A percentile compares a stretch with the other conserved stretches of the same genome.
These are phyloP conservation scores for Conus betulinus DNA, from an alignment of 1,140 invertebrate species.

Conservation along the genomic window DNA sequence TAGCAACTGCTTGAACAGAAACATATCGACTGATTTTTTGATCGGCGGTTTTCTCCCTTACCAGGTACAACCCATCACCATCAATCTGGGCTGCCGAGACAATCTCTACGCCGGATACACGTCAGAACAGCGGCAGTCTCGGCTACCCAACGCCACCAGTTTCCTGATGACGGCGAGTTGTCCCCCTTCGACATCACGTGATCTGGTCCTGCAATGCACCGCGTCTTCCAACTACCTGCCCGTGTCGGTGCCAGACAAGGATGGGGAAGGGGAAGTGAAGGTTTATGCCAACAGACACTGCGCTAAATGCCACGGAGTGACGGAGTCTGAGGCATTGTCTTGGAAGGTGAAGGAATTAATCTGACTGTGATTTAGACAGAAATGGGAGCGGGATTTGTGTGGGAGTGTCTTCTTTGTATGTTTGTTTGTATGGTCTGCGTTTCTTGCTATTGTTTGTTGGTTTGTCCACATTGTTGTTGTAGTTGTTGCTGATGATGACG, in stretches of 20 bases:
- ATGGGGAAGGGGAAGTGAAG: not conserved
- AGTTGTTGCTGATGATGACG: no score
- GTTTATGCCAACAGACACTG: constrained; percentile 40
- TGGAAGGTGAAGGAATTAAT: constrained; percentile 11
- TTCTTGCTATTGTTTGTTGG: no score
- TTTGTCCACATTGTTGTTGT: no score
- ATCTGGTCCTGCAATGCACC: not conserved
- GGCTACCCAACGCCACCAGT: constrained; percentile 21
- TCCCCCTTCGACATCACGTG: not conserved
- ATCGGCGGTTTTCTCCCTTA: not conserved
- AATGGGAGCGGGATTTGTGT: not conserved
- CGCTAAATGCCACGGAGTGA: constrained; percentile 33
- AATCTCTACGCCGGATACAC: constrained; percentile 22
- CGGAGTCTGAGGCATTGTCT: not conserved
- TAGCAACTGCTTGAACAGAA: not conserved
- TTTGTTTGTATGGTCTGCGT: not conserved
- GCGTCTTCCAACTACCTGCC: not conserved
- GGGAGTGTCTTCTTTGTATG: not conserved
- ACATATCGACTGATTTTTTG: no score
- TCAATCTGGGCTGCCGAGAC: constrained; percentile 13
- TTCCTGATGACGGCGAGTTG: constrained; percentile 18
- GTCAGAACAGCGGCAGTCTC: not conserved
- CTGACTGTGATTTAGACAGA: not conserved
- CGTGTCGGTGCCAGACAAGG: not conserved
- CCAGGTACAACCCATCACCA: not conserved